Base-by-base conservation (phyloP, 2,113 vertebrate genomes). In the Etheostoma cragini region DNA sequence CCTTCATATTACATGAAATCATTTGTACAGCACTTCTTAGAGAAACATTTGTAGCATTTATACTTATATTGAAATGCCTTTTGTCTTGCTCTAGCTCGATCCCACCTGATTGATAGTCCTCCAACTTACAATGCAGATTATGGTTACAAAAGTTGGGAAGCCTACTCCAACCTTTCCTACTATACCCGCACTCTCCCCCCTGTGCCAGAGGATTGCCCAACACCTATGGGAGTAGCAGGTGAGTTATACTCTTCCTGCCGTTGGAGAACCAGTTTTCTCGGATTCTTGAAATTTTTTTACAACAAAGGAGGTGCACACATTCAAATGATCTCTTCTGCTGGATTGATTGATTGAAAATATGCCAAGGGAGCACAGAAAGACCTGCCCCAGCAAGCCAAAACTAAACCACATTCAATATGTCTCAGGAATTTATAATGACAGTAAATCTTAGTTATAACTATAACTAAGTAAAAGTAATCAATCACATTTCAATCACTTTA, bases 191-290 rank as follows among this genome's bases (percentile, higher is more conserved):
- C 89, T 17, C 96, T 99, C 49, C 97, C 98, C 33, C 97, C 98
- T 4, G 97, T 99, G 42, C 91, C 95, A 0, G 87, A 94, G 45
- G 96, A 97, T 88, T 99, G 98, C 74, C 98, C 98, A 58, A 99
- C 98, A 33, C 97, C 98, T 1, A 96, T 99, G 97, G 98, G 98
- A 91, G 96, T 97, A 54, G 95, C 94, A 96, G 98, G 98, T 99
- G 91, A 96, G 94, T 50, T 47, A 22, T 54, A 38, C 50, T 76
- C 6, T 78, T 19, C 57, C 4, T 50, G 33, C 17, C 33, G 83
- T 33, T 66, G 54, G 72, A 89, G 74, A 94, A 95, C 95, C 93
- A 12, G 95, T 95, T 95, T 72, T 92, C 70, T 93, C 38, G 90
- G 94, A 95, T 95, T 94, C 90, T 90, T 94, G 5, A 75, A 60